Evolutionary conservation across 2,113 vertebrate genomes (phyloP), one percentile per base, ranked within the genome.

Genomic region (Saccopteryx bilineata): DNA sequence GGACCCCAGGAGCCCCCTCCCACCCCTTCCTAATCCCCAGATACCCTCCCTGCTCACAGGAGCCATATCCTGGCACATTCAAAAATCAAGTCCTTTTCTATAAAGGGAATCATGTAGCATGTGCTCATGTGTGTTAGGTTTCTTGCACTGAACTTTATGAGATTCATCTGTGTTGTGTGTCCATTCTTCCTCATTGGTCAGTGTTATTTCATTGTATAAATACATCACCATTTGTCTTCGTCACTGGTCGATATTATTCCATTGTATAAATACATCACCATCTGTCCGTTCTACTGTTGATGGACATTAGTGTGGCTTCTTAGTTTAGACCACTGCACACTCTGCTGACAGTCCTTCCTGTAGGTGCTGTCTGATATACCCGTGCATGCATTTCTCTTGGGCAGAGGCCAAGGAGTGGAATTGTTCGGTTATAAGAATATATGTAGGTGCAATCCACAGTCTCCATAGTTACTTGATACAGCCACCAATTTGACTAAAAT

Each of bases 231-330:
- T 48, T 15, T 63, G 28, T 68, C 69, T 31, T 52, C 48, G 58
- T 81, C 28, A 1, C 10, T 17, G 2, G 24, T 31, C 46, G 18
- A 0, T 9, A 18, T 56, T 8, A 8, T 31, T 39, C n/a, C 48
- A 3, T 33, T 13, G 24, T 26, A 11, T 23, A 33, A 66, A 13
- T 26, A 6, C 10, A 31, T 2, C n/a, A 2, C 66, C 50, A 0
- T n/a, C 15, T 61, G 21, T 7, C 74, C 54, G 5, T 23, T 50
- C 83, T 31, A 1, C n/a, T 46, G 31, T 18, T 17, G 48, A 72
- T 0, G 18, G 56, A 7, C 54, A 2, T 12, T 9, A 17, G 24
- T 39, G 24, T 46, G 56, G 66, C 75, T 24, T 31, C 65, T 80
- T 24, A 23, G 24, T 63, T 81, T 6, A 87, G 56, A 71, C 39